Evolutionary conservation across 2,888 invertebrate species (phyloP).

Genomic region (Eupithecia vulgata): DNA sequence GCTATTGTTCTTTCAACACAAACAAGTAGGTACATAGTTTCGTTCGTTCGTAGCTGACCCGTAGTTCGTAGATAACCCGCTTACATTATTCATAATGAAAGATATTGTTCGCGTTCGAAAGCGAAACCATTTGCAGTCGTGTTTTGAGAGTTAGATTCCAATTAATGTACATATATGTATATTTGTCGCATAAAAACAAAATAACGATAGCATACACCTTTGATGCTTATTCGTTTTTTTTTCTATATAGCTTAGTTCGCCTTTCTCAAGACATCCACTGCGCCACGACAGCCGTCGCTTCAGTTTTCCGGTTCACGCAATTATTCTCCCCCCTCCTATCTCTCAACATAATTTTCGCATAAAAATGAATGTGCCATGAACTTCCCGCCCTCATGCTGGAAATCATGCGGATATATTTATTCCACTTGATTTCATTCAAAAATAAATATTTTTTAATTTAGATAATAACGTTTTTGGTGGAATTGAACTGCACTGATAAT

Average conservation of each 20-base stretch:
- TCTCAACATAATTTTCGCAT: constrained; percentile 45
- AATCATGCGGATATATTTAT: constrained; percentile 31
- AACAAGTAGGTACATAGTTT: no score
- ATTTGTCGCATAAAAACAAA: no score
- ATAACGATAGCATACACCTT: no score
- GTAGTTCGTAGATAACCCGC: no score
- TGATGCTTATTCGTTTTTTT: no score
- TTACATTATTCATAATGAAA: no score
- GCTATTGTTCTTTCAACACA: no score
- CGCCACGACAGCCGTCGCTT: neutral
- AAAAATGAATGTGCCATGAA: constrained; percentile 44
- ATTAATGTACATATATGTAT: no score
- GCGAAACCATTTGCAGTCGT: no score
- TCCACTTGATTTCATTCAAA: constrained; percentile 16
- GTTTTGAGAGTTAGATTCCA: no score
- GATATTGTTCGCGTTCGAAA: no score
- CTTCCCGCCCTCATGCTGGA: constrained; percentile 27
- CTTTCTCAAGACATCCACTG: neutral
- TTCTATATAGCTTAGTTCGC: neutral
- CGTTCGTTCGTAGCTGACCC: no score
- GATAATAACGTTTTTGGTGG: neutral
- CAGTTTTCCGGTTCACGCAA: constrained; percentile 2
- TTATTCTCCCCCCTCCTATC: constrained; percentile 3
- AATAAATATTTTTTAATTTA: neutral
- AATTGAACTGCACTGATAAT: neutral